phyloP scores from a whole-genome alignment of 2,113 vertebrate genomes.

The Aegotheles bennettii region DNA sequence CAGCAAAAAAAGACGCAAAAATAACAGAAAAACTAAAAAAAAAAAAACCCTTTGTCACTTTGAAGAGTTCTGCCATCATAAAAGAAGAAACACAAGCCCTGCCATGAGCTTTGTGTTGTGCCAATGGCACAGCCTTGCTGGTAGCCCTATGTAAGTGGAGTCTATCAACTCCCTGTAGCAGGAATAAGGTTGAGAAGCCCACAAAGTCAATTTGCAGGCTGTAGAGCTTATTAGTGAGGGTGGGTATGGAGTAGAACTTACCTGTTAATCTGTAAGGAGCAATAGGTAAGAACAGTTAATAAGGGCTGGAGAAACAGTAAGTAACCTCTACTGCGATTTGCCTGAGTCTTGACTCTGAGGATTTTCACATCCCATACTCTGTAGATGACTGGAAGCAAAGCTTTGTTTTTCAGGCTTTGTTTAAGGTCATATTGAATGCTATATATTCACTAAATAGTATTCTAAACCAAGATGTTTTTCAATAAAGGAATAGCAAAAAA shows the following conservation, averaged over 20 bases:
- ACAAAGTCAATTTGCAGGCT: neutral
- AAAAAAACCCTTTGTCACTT: neutral
- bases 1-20: neutral
- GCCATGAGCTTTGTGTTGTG: neutral
- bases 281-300: neutral
- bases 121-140: neutral
- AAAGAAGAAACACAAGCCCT: neutral
- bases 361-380: neutral
- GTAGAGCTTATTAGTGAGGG: neutral
- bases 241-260: neutral
- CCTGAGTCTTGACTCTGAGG: neutral
- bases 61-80: neutral
- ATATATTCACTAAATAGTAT: neutral
- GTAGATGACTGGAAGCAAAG: neutral
- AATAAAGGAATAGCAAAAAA: neutral
- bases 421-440: no score
- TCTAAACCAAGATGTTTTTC: neutral
- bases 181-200: accelerated
- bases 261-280: neutral
- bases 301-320: neutral
- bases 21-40: neutral
- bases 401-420: neutral
- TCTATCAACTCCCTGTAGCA: no score
- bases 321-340: neutral
- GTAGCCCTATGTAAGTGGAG: neutral